These are phyloP conservation scores for Orestias chungarensis DNA, from an alignment of 2,797 vertebrate species.

Conservation along the genomic window DNA sequence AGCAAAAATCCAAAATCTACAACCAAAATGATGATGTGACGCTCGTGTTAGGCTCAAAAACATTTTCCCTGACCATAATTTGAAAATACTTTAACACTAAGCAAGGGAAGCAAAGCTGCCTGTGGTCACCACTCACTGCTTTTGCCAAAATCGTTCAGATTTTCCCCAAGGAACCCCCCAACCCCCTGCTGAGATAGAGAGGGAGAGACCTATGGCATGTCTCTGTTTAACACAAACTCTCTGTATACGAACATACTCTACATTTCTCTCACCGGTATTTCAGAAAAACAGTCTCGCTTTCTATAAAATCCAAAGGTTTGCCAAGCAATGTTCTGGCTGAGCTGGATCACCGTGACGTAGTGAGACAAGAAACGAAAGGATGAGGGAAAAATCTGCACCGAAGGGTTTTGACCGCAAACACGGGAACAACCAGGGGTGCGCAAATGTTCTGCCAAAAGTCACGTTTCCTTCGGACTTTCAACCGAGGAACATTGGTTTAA, in stretches of 20 bases:
- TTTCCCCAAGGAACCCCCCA: conserved; percentile 65
- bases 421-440: conserved; percentile 58
- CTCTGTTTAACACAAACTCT: conserved; percentile 31
- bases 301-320: background rate
- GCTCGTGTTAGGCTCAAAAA: conserved; percentile 48
- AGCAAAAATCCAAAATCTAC: conserved; percentile 37
- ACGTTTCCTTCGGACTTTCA: conserved; percentile 56
- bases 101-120: conserved; percentile 63
- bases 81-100: conserved; percentile 59
- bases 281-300: background rate
- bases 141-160: conserved; percentile 54
- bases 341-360: conserved; percentile 53
- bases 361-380: conserved; percentile 14
- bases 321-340: conserved; percentile 23
- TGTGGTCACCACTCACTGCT: conserved; percentile 60
- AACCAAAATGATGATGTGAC: conserved; percentile 45
- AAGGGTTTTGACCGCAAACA: conserved; percentile 57
- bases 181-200: conserved; percentile 38
- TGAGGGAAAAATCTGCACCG: conserved; percentile 4
- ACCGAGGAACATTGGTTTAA: conserved; percentile 4
- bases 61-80: conserved; percentile 62
- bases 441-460: conserved; percentile 56
- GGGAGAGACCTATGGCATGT: conserved; percentile 51
- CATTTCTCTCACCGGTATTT: conserved; percentile 7
- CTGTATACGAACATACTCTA: conserved; percentile 12